Base-by-base conservation (phyloP, 1,140 invertebrate species). In the Anastrepha ludens region DNA sequence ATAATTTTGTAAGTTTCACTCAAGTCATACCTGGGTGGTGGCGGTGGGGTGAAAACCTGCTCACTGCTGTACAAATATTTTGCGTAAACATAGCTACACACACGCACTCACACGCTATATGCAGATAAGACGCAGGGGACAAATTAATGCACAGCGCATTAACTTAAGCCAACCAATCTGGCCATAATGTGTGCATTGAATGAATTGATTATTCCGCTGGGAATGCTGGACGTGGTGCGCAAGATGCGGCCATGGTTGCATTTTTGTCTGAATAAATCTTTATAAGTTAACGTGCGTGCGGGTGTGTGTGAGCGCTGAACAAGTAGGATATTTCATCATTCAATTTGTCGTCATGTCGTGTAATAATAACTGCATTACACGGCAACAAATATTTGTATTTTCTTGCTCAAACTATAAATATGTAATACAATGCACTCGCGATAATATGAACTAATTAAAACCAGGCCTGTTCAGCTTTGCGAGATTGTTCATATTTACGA, bases 151-250 rank as follows among this genome's bases (percentile, higher is more conserved):
- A 5, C 67, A 17, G 29, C 67, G 67, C 41, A 74, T 74, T 74
- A 74, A 74, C 67, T 74, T 74, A 47, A 74, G 39, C 44, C 67
- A 74, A 74, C 67, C 67, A 44, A 74, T 74, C 67, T 47, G 67
- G 67, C 41, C 67, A 15, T 74, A 47, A 74, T 74, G 41, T 44
- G 67, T 7, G 67, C 67, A 74, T 47, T 74, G 67, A 74, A 74
- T 74, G 67, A 74, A 74, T 17, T 74, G 15, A 74, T 70, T 70
- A 70, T 70, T 44, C 65, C 29, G 13, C 8, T 70, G 67, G 15
- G 39, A 74, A 41, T 74, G 67, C 67, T 74, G 67, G 8, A 17
- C 60, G 17, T 13, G 7, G 7, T 58, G 60, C 15, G 17, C 50
- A 62, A n/a, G 15, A 62, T 62, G 60, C 50, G 5, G 5, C 50